These are phyloP conservation scores for Limnephilus lunatus DNA, from an alignment of 2,888 invertebrate genomes.

Conservation along the genomic window DNA sequence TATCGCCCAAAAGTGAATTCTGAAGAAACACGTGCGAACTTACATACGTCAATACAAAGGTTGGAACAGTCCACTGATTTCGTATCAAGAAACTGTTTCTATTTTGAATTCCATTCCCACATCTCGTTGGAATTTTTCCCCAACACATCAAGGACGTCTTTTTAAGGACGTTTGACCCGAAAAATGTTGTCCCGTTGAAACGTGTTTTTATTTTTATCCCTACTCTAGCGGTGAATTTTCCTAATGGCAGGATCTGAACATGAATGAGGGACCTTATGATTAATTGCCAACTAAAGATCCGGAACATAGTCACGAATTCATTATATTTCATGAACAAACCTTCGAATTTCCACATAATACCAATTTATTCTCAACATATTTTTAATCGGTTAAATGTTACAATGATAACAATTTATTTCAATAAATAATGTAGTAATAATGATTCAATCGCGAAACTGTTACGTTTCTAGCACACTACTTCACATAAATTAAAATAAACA, in stretches of 20 bases:
- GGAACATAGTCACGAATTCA: not conserved
- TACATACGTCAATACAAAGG: too few species aligned
- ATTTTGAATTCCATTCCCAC: too few species aligned
- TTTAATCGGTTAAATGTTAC: not conserved
- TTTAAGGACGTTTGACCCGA: not conserved
- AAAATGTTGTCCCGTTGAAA: not conserved
- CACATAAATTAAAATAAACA: too few species aligned
- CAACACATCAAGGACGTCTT: too few species aligned
- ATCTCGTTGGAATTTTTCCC: too few species aligned
- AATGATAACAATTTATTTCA: not conserved
- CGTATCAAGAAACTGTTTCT: too few species aligned
- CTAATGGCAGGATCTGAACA: not conserved
- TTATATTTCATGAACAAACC: not conserved
- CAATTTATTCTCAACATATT: not conserved
- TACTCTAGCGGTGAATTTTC: not conserved
- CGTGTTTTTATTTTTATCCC: slow-evolving; percentile 21
- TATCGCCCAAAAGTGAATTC: too few species aligned
- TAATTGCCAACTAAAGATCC: not conserved
- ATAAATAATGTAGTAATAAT: too few species aligned
- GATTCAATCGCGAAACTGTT: too few species aligned
- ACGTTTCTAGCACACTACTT: too few species aligned
- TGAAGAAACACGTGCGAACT: too few species aligned
- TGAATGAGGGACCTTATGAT: not conserved
- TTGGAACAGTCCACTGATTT: too few species aligned
- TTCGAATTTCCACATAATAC: not conserved